A percentile compares a stretch with the other conserved stretches of the same genome.
Conservation (phyloP, 2,113 vertebrate genomes). For the Cygnus buccinator region DNA sequence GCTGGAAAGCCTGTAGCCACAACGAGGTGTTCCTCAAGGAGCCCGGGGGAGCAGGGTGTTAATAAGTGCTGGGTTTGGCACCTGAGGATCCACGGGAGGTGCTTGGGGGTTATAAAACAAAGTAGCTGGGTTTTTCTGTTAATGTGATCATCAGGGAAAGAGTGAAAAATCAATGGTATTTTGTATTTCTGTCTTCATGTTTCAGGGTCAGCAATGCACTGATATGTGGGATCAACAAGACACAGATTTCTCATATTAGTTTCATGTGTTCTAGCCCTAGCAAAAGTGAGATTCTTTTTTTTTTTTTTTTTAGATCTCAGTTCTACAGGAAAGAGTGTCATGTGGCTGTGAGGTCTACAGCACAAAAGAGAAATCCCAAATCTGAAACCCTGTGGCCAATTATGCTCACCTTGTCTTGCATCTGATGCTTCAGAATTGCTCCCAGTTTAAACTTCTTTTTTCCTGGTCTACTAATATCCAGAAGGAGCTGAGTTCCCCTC, state of each 20-base stretch:
- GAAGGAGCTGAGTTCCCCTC: background rate
- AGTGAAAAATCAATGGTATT: conserved; percentile 41
- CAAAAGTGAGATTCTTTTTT: background rate
- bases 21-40: conserved; percentile 2
- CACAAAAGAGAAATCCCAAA: background rate
- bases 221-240: background rate
- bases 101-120: background rate
- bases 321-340: background rate
- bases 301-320: background rate
- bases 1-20: background rate
- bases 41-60: conserved; percentile 7
- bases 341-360: background rate
- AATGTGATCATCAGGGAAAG: conserved; percentile 27
- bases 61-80: conserved; percentile 46
- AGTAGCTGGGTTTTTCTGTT: conserved; percentile 4
- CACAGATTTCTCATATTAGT: background rate
- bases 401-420: background rate
- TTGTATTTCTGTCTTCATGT: background rate
- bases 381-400: background rate
- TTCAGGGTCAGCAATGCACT: background rate
- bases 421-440: background rate
- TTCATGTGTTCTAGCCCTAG: background rate
- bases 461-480: background rate
- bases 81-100: background rate
- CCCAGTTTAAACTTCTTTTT: background rate